Evolutionary conservation across 2,888 invertebrate genomes (phyloP), one percentile per base, ranked within the genome.

Genomic region (Pegoplata infirma): DNA sequence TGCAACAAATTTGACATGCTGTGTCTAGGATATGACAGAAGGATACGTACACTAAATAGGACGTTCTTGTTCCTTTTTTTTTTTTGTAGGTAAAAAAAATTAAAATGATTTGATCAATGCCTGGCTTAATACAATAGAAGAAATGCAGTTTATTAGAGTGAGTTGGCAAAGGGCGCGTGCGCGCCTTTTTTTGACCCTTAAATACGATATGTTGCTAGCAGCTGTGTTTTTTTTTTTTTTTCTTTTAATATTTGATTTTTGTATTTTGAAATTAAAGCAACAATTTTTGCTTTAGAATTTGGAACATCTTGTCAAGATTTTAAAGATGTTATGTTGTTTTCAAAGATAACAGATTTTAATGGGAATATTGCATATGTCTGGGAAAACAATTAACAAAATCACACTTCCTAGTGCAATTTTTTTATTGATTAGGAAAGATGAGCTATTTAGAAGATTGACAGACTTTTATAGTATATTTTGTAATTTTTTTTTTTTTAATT

Each of bases 1-100:
- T 71, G 69, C 78, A 79, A 74, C 71, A 74, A 74, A 75, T 79
- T 71, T 71, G 71, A 67, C 49, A 79, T 79, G 61, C 71, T 71
- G 61, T 55, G 61, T 61, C 64, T 75, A 36, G 36, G 71, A 71
- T 58, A 32, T 46, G 7, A 23, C 28, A 21, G 23, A 17, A 40
- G 10, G 47, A 49, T 32, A 7, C 19, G 12, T 53, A n/a, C 8
- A 53, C 19, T 47, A n/a, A 21, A n/a, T 51, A 21, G 5, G 17
- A 32, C 19, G 5, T n/a, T 5, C n/a, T 12, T 5, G 36, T 40
- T 36, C 2, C 12, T 12, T 32, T 6, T n/a, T 36, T 46, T 25
- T 56, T 28, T 51, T 1, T 6, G n/a, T 58, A 44, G 58, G 58
- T 44, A 63, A 28, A 63, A 61, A 28, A 63, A 61, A 46, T 14